These are phyloP conservation scores for Plumapathes pennacea DNA, from an alignment of 92 coral and sea anemone species.

Conservation along the genomic window DNA sequence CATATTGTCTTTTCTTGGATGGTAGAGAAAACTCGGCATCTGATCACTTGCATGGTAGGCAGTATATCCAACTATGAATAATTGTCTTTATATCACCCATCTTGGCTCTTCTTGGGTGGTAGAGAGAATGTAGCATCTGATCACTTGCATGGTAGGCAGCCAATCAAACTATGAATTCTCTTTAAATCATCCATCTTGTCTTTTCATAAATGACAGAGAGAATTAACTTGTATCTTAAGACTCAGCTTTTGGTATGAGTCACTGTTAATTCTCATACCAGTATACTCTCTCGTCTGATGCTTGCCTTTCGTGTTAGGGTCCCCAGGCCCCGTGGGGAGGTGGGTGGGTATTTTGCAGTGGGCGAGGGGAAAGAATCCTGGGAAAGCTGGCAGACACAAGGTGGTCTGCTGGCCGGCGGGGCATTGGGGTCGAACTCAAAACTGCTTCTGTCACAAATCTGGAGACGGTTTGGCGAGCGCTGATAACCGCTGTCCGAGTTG, in stretches of 20 bases:
- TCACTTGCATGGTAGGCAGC: too few species aligned
- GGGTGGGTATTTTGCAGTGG: slow-evolving; percentile 9
- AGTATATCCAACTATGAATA: too few species aligned
- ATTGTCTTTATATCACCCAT: too few species aligned
- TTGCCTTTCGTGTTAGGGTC: slow-evolving; percentile 66
- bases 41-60: too few species aligned
- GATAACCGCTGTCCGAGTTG: slow-evolving; percentile 83
- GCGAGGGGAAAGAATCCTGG: slow-evolving; percentile 24
- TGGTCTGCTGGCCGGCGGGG: slow-evolving; percentile 28
- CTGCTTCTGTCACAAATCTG: slow-evolving; percentile 66
- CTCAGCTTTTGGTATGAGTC: too few species aligned
- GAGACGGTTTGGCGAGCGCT: slow-evolving; percentile 76
- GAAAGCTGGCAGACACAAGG: slow-evolving; percentile 67
- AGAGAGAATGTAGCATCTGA: too few species aligned
- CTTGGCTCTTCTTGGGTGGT: too few species aligned
- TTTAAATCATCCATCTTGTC: too few species aligned
- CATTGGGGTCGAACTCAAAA: slow-evolving; percentile 66
- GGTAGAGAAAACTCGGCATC: too few species aligned
- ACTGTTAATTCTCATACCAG: slow-evolving; percentile 41
- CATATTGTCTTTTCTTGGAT: too few species aligned
- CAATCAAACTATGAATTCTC: too few species aligned
- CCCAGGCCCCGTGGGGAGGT: slow-evolving; percentile 11
- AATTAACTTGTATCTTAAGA: not conserved
- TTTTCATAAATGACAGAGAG: too few species aligned
- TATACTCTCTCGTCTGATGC: slow-evolving; percentile 82